A percentile compares a stretch with the other conserved stretches of the same genome.
These are phyloP conservation scores for Aricia artaxerxes DNA, from an alignment of 2,888 invertebrate genomes.

Conservation along the genomic window DNA sequence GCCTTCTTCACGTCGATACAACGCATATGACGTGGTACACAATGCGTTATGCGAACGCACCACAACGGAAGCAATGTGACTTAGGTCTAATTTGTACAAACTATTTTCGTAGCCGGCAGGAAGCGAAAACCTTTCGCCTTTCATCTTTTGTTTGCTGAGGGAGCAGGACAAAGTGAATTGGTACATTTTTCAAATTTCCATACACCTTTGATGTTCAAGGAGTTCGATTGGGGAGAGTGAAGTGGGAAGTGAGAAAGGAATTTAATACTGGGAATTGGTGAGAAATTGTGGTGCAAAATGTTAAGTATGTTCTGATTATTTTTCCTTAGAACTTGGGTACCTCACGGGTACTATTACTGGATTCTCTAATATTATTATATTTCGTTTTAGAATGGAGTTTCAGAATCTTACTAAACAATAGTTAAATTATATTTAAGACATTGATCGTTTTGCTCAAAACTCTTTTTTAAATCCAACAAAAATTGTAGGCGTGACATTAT, in stretches of 20 bases:
- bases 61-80: neutral
- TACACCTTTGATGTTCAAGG: conserved; percentile 32
- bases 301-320: neutral
- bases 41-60: no score
- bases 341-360: neutral
- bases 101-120: conserved; percentile 6
- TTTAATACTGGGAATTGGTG: neutral
- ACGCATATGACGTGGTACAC: no score
- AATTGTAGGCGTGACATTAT: no score
- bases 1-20: no score
- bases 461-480: no score
- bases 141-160: conserved; percentile 33
- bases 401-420: no score
- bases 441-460: no score
- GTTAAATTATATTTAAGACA: no score
- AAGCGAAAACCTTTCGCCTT: conserved; percentile 31
- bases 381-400: no score
- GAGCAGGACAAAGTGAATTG: conserved; percentile 29
- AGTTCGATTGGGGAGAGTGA: conserved; percentile 30
- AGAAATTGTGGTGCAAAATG: neutral
- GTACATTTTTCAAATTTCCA: conserved; percentile 34
- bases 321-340: neutral
- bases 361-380: no score
- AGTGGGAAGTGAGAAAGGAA: conserved; percentile 17
- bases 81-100: neutral